A percentile compares a stretch with the other conserved stretches of the same genome.
These are phyloP conservation scores for Empidonax alnorum DNA, from an alignment of 2,113 vertebrate species.

Conservation along the genomic window DNA sequence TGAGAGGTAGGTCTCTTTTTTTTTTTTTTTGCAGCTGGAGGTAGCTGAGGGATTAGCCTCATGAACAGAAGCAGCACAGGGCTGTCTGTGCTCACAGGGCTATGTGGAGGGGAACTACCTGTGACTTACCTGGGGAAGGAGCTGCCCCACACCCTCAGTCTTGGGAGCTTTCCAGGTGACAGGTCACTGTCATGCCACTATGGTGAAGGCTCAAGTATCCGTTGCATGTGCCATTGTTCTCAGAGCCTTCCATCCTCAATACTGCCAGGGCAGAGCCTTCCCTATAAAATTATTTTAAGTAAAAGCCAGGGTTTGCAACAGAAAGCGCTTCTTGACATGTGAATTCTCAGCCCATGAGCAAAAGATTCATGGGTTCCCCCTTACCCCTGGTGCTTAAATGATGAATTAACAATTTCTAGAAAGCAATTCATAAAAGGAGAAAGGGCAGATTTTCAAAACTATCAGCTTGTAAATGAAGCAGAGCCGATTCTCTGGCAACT, in stretches of 20 bases:
- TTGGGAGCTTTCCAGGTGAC: neutral
- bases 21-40: neutral
- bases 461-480: conserved; percentile 44
- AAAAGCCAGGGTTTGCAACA: neutral
- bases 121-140: neutral
- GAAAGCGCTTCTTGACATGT: neutral
- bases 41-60: neutral
- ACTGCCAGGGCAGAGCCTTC: fast-evolving
- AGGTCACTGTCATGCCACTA: neutral
- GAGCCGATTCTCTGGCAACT: conserved; percentile 15
- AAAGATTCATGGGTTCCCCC: neutral
- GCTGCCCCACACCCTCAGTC: neutral
- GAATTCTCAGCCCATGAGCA: neutral
- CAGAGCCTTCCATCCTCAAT: neutral
- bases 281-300: neutral
- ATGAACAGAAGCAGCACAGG: fast-evolving
- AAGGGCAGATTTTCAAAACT: conserved; percentile 42
- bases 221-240: neutral
- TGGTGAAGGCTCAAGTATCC: fast-evolving
- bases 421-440: conserved; percentile 23
- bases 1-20: neutral
- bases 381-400: neutral
- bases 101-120: fast-evolving
- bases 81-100: fast-evolving
- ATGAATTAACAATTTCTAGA: conserved; percentile 53